These are phyloP conservation scores for Lagodon rhomboides DNA, from an alignment of 2,797 vertebrate genomes.

Conservation along the genomic window DNA sequence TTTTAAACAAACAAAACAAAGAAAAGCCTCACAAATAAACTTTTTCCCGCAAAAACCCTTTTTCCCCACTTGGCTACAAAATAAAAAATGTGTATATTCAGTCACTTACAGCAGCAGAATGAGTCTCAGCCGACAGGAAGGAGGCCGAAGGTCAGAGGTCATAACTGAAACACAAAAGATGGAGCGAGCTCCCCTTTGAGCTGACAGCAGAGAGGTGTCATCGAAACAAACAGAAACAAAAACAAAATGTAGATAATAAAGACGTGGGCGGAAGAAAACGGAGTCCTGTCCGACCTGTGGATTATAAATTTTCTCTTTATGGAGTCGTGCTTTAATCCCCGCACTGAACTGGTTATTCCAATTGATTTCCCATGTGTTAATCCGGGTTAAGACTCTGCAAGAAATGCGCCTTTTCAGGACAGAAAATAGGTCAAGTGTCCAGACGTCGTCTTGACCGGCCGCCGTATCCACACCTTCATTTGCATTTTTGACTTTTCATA, in stretches of 20 bases:
- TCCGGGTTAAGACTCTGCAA: constrained; percentile 81
- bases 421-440: constrained; percentile 86
- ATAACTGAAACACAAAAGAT: constrained; percentile 36
- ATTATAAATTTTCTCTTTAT: constrained; percentile 70
- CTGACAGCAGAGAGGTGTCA: constrained; percentile 27
- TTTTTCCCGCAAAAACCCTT: too few species aligned
- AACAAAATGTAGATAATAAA: constrained; percentile 16
- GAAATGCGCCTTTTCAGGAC: constrained; percentile 75
- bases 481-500: constrained; percentile 86
- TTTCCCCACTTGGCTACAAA: too few species aligned
- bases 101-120: constrained; percentile 24
- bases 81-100: background rate
- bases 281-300: constrained; percentile 48
- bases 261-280: constrained; percentile 26
- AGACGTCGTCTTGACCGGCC: constrained; percentile 79
- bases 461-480: constrained; percentile 76
- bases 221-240: constrained; percentile 10
- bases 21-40: too few species aligned
- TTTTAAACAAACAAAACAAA: too few species aligned
- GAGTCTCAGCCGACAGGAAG: background rate
- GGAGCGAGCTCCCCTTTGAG: background rate
- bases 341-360: constrained; percentile 68
- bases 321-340: constrained; percentile 80
- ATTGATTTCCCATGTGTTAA: constrained; percentile 79
- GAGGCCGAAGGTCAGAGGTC: constrained; percentile 42